These are phyloP conservation scores for Parotocinclus haroldoi DNA, from an alignment of 2,797 vertebrate genomes.

Conservation along the genomic window DNA sequence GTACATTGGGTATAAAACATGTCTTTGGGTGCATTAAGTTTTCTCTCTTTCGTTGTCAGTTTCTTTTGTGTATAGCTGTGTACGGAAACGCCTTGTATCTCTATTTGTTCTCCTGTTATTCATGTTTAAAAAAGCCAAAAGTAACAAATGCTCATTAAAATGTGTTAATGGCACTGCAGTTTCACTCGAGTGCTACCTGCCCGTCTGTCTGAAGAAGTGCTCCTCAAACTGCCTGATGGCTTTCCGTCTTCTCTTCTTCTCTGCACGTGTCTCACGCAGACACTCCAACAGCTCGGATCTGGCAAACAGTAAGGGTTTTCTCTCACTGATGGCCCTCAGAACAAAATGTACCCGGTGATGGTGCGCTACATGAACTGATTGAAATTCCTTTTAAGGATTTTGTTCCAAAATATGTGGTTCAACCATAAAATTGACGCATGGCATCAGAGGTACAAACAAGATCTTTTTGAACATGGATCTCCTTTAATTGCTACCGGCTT, in stretches of 20 bases:
- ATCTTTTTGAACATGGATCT: too few relatives aligned
- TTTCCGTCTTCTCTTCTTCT: slow-evolving; percentile 87
- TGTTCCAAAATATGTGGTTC: too few relatives aligned
- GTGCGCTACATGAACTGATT: too few relatives aligned
- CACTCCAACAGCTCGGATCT: slow-evolving; percentile 88
- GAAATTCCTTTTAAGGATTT: too few relatives aligned
- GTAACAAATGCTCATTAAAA: slow-evolving; percentile 46
- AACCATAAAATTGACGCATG: too few relatives aligned
- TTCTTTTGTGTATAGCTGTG: slow-evolving; percentile 33
- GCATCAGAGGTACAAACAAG: too few relatives aligned
- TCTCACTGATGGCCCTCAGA: too few relatives aligned
- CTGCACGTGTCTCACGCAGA: slow-evolving; percentile 84
- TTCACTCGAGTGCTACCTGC: slow-evolving; percentile 73
- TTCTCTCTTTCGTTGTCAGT: slow-evolving; percentile 12
- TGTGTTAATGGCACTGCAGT: slow-evolving; percentile 28
- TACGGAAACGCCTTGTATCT: slow-evolving; percentile 23
- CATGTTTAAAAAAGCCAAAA: slow-evolving; percentile 31
- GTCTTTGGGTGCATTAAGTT: slow-evolving; percentile 11
- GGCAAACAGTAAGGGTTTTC: slow-evolving; percentile 7
- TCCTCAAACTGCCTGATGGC: slow-evolving; percentile 90
- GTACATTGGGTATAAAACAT: slow-evolving; percentile 33
- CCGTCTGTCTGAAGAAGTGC: slow-evolving; percentile 86
- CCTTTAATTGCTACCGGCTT: too few relatives aligned
- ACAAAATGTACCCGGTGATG: too few relatives aligned
- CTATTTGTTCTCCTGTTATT: slow-evolving; percentile 35